Evolutionary conservation across 2,797 vertebrate species (phyloP).

Genomic region (Hipposideros larvatus): DNA sequence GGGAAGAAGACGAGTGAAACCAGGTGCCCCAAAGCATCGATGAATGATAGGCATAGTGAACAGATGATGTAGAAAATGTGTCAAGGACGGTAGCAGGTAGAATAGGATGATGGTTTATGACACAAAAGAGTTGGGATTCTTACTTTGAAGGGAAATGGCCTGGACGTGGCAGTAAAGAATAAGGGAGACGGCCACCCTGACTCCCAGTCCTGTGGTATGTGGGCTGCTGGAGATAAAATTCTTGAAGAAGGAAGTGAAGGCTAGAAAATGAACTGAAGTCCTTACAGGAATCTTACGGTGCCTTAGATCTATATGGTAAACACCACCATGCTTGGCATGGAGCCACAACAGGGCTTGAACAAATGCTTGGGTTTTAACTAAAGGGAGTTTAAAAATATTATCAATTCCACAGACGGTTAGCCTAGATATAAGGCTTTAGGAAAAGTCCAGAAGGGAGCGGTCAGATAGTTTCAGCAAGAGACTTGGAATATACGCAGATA

Average conservation of each 20-base stretch:
- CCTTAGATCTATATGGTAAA: background rate
- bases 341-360: background rate
- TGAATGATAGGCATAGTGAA: background rate
- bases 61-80: background rate
- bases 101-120: background rate
- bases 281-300: background rate
- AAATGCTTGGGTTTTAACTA: slow-evolving; percentile 56
- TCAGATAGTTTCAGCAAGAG: slow-evolving; percentile 1
- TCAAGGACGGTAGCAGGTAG: background rate
- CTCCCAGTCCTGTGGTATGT: background rate
- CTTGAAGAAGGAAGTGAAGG: background rate
- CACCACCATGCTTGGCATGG: background rate
- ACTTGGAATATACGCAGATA: background rate
- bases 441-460: background rate
- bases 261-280: background rate
- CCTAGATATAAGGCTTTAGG: background rate
- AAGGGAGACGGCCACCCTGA: background rate
- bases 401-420: background rate
- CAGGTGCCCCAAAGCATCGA: background rate
- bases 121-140: background rate
- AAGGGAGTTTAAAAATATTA: slow-evolving; percentile 21
- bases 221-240: background rate
- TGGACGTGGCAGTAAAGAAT: background rate
- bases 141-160: background rate
- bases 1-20: background rate